These are phyloP conservation scores for Drosophila sordidula DNA, from an alignment of 2,888 invertebrate genomes.

Conservation along the genomic window DNA sequence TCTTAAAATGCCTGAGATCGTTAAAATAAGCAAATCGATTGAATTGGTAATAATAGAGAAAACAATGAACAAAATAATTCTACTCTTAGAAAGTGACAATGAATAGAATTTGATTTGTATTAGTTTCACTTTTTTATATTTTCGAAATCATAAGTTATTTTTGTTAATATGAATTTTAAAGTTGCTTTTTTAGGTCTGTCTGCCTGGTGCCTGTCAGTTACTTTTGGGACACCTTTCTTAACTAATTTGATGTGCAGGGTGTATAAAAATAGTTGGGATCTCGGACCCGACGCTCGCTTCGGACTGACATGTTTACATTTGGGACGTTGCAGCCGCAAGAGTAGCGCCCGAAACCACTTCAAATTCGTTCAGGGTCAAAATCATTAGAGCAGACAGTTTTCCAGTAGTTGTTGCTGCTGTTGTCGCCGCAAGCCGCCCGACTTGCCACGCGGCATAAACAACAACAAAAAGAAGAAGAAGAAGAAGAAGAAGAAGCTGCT, in stretches of 20 bases:
- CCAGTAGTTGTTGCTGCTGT: slow-evolving; percentile 23
- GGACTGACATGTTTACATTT: slow-evolving; percentile 58
- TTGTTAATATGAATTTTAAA: too few species aligned
- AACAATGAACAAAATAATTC: too few species aligned
- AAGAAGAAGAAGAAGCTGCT: slow-evolving; percentile 15
- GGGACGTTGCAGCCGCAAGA: slow-evolving; percentile 16
- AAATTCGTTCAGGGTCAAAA: slow-evolving; percentile 79
- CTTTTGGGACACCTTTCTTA: not conserved
- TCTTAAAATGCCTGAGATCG: too few species aligned
- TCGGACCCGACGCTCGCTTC: slow-evolving; percentile 4
- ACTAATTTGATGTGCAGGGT: slow-evolving; percentile 9
- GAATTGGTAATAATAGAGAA: too few species aligned
- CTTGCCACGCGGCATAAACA: slow-evolving; percentile 69
- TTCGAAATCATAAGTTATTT: too few species aligned
- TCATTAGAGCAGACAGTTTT: slow-evolving; percentile 68
- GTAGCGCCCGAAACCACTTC: slow-evolving; percentile 68
- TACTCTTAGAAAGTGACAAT: too few species aligned
- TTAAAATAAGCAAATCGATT: too few species aligned
- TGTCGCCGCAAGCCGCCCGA: slow-evolving; percentile 47
- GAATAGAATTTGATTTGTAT: too few species aligned
- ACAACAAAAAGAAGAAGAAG: too few species aligned
- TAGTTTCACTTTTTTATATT: too few species aligned
- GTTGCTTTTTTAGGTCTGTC: too few species aligned
- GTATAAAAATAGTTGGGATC: slow-evolving; percentile 46
- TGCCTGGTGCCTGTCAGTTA: not conserved